Base-by-base conservation (phyloP, 2,113 vertebrate genomes). In the Xenopus borealis region DNA sequence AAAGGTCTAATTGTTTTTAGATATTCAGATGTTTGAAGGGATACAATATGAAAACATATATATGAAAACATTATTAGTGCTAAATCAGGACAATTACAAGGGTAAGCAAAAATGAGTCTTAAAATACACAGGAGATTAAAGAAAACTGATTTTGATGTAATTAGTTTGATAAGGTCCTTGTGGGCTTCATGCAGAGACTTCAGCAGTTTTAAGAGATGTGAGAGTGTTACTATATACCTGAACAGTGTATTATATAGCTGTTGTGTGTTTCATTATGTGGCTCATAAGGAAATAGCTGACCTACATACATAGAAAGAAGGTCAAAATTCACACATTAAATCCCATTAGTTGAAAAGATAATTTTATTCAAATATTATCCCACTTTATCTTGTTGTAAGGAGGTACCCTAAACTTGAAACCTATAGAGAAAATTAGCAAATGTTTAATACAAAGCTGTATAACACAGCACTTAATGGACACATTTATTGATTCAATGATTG, bases 191-290 rank as follows among this genome's bases (percentile, higher is more conserved):
- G 13, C 44, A 47, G 17, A 14, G 44, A 47, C 23, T 46, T 46
- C 19, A 7, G 7, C 27, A 55, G 14, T 67, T 59, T 44, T 62
- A 61, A 61, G 58, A 46, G 58, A 23, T 27, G 18, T 68, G 73
- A 69, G n/a, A 63, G 46, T 69, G 33, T 76, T 69, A 23, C 47
- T 19, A 58, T 61, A 57, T 69, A 58, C 73, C 66, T 44, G 30
- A 76, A 63, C 23, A 62, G 73, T 59, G 61, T 66, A 68, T 75
- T 75, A 75, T 76, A 62, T 63, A 33, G 58, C 62, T 63, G 57
- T 69, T 76, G 69, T 69, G 66, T 69, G 66, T 69, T 76, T 76
- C 66, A 69, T 69, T 76, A 69, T 66, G 69, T 76, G 73, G 66
- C 58, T 76, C 73, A 76, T 76, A 76, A 76, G 58, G 46, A 75